phyloP scores from a whole-genome alignment of 2,888 invertebrate genomes.

The Prenolepis imparis region DNA sequence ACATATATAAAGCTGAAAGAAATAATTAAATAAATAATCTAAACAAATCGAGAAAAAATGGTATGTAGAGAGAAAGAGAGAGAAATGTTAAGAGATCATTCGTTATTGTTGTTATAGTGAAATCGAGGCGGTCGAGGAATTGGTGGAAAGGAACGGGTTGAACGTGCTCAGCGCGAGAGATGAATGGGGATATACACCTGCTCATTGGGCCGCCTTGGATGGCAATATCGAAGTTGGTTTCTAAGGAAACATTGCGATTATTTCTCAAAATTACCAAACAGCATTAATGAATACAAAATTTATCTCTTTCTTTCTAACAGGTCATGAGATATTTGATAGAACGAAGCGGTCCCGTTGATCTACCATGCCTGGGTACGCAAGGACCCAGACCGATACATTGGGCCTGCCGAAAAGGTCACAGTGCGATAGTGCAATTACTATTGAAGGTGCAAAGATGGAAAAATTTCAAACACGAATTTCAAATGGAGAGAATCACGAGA shows the following conservation, averaged over 20 bases:
- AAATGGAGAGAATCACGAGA: not conserved
- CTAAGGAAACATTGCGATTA: not conserved
- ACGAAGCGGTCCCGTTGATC: slow-evolving; percentile 93
- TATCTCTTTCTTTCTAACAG: slow-evolving; percentile 67
- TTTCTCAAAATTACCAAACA: not conserved
- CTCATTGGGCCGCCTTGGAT: slow-evolving; percentile 96
- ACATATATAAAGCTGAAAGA: not conserved
- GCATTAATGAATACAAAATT: not conserved
- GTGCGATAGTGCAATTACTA: slow-evolving; percentile 93
- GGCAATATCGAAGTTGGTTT: slow-evolving; percentile 92
- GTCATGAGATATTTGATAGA: slow-evolving; percentile 95
- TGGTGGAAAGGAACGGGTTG: slow-evolving; percentile 93
- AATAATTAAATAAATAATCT: not conserved
- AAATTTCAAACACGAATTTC: not conserved
- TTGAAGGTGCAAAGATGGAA: slow-evolving; percentile 84
- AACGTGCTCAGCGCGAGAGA: slow-evolving; percentile 92
- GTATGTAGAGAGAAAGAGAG: too few relatives aligned
- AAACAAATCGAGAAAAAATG: not conserved
- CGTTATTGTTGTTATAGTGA: slow-evolving; percentile 88
- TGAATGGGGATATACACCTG: slow-evolving; percentile 97
- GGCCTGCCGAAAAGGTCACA: slow-evolving; percentile 97
- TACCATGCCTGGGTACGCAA: slow-evolving; percentile 95
- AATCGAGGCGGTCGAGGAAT: slow-evolving; percentile 93
- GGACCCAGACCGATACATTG: slow-evolving; percentile 97
- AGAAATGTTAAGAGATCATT: slow-evolving; percentile 10